A percentile compares a stretch with the other conserved stretches of the same genome.
Evolutionary conservation across 2,888 invertebrate species (phyloP).

Genomic region (Polydrusus cervinus): DNA sequence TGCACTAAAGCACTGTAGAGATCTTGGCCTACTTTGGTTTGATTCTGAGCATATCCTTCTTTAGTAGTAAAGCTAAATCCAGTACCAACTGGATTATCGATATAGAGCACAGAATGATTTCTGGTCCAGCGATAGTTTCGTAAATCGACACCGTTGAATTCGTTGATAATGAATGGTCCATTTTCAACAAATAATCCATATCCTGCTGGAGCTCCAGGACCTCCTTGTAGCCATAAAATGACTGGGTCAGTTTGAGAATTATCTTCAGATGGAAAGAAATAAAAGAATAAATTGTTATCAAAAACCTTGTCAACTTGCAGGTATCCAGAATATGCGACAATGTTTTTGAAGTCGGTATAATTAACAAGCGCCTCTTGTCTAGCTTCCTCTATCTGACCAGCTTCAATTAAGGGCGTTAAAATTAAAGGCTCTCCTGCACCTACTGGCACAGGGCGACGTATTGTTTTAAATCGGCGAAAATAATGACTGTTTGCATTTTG

Average conservation of each 20-base stretch:
- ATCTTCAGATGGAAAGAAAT: conserved; percentile 86
- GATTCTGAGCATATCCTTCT: conserved; percentile 78
- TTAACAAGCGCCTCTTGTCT: conserved; percentile 72
- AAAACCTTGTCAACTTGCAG: conserved; percentile 84
- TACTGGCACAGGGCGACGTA: conserved; percentile 5
- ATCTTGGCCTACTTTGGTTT: conserved; percentile 86
- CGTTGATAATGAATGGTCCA: conserved; percentile 24
- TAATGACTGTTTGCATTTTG: conserved; percentile 1
- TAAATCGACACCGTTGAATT: conserved; percentile 57
- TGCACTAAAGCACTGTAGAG: conserved; percentile 66
- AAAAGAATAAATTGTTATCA: conserved; percentile 89
- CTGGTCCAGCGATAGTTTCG: conserved; percentile 86
- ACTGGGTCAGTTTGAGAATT: conserved; percentile 76
- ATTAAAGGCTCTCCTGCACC: conserved; percentile 77
- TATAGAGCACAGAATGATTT: conserved; percentile 87
- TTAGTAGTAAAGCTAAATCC: conserved; percentile 91
- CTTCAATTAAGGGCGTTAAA: conserved; percentile 83
- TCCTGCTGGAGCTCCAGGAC: conserved; percentile 75
- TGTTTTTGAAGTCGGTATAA: conserved; percentile 69
- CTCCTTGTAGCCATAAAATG: conserved; percentile 87
- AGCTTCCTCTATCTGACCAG: conserved; percentile 80
- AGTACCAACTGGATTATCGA: conserved; percentile 91
- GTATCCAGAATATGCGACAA: conserved; percentile 84
- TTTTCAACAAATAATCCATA: conserved; percentile 31
- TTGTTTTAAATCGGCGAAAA: conserved; percentile 4